These are phyloP conservation scores for Drosophila robusta DNA, from an alignment of 2,888 invertebrate genomes.

Conservation along the genomic window DNA sequence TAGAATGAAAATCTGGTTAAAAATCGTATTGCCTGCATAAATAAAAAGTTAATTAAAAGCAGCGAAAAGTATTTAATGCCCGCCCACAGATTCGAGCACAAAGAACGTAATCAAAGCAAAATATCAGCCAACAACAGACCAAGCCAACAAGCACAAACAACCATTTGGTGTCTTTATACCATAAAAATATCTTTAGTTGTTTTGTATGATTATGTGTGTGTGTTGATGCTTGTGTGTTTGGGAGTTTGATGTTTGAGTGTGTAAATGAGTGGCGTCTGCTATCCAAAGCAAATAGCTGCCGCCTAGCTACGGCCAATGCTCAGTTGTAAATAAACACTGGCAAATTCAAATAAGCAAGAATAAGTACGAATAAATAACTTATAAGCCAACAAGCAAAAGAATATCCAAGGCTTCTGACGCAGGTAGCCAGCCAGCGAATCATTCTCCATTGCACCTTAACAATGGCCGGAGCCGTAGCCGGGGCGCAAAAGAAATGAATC, in stretches of 20 bases:
- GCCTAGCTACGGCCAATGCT: slow-evolving; percentile 52
- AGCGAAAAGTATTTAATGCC: slow-evolving; percentile 24
- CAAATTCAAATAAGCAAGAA: slow-evolving; percentile 80
- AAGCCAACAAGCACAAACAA: slow-evolving; percentile 16
- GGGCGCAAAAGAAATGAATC: slow-evolving; percentile 63
- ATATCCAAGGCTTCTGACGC: slow-evolving; percentile 35
- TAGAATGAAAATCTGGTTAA: slow-evolving; percentile 30
- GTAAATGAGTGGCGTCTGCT: slow-evolving; percentile 14
- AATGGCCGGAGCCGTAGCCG: slow-evolving; percentile 45
- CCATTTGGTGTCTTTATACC: slow-evolving; percentile 15
- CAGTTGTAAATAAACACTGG: slow-evolving; percentile 78
- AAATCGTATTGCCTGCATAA: slow-evolving; percentile 63
- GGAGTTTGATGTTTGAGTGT: background rate
- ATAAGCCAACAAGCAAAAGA: slow-evolving; percentile 58
- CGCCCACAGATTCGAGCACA: slow-evolving; percentile 18
- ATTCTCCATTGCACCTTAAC: slow-evolving; percentile 69
- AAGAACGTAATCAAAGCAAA: slow-evolving; percentile 72
- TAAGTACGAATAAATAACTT: slow-evolving; percentile 80
- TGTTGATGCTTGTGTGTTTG: background rate
- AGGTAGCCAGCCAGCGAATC: slow-evolving; percentile 32
- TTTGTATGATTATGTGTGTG: background rate
- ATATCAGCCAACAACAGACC: slow-evolving; percentile 35
- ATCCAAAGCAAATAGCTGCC: slow-evolving; percentile 52
- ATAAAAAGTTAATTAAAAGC: slow-evolving; percentile 78
- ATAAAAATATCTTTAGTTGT: slow-evolving; percentile 17